Conservation (phyloP, 1,140 invertebrate species). For the Lepidotrigona ventralis region DNA sequence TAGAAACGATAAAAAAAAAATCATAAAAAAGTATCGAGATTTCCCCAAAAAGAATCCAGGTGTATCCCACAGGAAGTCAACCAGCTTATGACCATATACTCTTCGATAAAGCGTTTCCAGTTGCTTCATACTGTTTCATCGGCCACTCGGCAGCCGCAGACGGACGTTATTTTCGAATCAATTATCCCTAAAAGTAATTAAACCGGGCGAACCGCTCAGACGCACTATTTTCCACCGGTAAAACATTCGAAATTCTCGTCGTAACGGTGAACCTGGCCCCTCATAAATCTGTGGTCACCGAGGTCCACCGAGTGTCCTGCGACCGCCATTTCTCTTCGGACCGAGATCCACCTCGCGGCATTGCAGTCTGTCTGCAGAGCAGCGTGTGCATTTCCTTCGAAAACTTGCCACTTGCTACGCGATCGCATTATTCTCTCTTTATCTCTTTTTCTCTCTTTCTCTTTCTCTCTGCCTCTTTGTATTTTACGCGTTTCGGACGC, state of each 20-base stretch:
- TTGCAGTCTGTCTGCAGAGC: slow-evolving; percentile 3
- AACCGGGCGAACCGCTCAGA: neutral
- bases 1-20: neutral
- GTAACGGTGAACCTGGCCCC: slow-evolving; percentile 22
- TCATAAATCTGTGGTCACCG: slow-evolving; percentile 57
- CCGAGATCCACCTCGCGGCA: slow-evolving; percentile 7
- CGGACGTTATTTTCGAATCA: slow-evolving; percentile 30
- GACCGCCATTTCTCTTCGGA: slow-evolving; percentile 51
- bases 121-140: neutral
- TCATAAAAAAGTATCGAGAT: too few relatives aligned
- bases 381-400: slow-evolving; percentile 17
- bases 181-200: slow-evolving; percentile 41
- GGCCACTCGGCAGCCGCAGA: neutral
- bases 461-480: neutral
- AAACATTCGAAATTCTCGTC: slow-evolving; percentile 60
- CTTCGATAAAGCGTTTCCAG: neutral
- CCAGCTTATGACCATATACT: neutral
- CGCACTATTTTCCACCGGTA: slow-evolving; percentile 27
- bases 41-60: too few relatives aligned
- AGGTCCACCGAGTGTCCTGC: slow-evolving; percentile 51
- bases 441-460: neutral
- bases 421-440: neutral
- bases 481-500: neutral
- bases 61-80: neutral
- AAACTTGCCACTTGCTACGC: neutral